These are phyloP conservation scores for Manacus vitellinus DNA, from an alignment of 2,113 vertebrate genomes.

Conservation along the genomic window DNA sequence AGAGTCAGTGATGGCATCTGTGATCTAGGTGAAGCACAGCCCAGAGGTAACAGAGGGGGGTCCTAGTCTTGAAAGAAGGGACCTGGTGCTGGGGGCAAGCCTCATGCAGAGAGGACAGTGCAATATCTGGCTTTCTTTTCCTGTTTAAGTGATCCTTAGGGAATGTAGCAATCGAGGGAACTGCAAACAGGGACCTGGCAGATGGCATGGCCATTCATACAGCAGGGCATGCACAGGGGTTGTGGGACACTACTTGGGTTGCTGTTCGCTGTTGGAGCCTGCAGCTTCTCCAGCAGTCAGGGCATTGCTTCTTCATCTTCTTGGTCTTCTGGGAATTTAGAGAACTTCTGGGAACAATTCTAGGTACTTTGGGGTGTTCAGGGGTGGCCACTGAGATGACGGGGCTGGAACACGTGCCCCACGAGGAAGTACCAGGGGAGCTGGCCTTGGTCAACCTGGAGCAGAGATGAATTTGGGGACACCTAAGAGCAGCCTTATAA, in stretches of 20 bases:
- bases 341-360: not conserved
- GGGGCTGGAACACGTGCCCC: not conserved
- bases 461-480: not conserved
- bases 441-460: not conserved
- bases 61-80: not conserved
- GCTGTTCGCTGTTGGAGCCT: not conserved
- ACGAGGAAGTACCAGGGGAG: not conserved
- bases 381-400: not conserved
- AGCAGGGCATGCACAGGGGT: not conserved
- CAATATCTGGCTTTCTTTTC: not conserved
- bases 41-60: rapidly evolving
- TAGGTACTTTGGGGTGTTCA: not conserved
- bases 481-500: not conserved
- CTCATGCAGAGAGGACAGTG: not conserved
- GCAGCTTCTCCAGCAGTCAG: not conserved
- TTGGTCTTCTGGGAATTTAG: not conserved
- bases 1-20: not conserved
- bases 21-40: not conserved
- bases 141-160: not conserved
- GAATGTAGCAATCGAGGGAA: not conserved
- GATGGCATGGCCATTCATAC: not conserved
- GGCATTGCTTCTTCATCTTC: not conserved
- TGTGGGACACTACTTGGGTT: not conserved
- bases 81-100: not conserved
- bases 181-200: not conserved